phyloP scores from a whole-genome alignment of 1,140 invertebrate species.

The Monochamus saltuarius region DNA sequence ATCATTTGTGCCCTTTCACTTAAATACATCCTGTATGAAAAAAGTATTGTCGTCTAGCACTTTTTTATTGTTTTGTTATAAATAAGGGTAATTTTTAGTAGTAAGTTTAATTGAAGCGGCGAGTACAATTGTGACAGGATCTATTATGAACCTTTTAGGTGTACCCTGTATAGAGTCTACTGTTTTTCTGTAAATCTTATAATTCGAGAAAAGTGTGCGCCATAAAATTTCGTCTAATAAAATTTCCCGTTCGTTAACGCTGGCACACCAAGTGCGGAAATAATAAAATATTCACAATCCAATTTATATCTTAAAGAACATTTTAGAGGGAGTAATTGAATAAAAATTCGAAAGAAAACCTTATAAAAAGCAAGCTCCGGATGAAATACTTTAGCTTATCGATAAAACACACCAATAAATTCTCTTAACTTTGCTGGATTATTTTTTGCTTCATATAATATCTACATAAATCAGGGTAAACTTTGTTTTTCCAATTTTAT shows the following conservation, averaged over 20 bases:
- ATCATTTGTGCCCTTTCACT: too few species aligned
- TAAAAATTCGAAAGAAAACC: constrained; percentile 7
- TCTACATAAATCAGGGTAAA: constrained; percentile 37
- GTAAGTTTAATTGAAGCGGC: too few species aligned
- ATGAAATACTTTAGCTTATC: constrained; percentile 9
- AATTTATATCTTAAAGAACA: neutral
- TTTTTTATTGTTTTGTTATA: too few species aligned
- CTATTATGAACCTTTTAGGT: neutral
- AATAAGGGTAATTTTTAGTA: too few species aligned
- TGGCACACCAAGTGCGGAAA: neutral
- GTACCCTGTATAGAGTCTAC: neutral
- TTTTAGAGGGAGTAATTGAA: constrained; percentile 5
- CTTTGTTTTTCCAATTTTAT: constrained; percentile 44
- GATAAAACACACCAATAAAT: constrained; percentile 27
- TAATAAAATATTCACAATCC: constrained; percentile 5
- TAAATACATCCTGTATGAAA: too few species aligned
- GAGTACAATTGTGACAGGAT: too few species aligned
- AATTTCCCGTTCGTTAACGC: neutral
- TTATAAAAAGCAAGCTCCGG: constrained; percentile 16
- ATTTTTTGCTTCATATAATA: constrained; percentile 40
- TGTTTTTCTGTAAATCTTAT: neutral
- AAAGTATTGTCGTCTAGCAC: too few species aligned
- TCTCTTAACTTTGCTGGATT: constrained; percentile 24
- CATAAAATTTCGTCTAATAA: neutral
- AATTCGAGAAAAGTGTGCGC: neutral